Evolutionary conservation across 2,113 vertebrate species (phyloP).

Genomic region (Lophura nycthemera): DNA sequence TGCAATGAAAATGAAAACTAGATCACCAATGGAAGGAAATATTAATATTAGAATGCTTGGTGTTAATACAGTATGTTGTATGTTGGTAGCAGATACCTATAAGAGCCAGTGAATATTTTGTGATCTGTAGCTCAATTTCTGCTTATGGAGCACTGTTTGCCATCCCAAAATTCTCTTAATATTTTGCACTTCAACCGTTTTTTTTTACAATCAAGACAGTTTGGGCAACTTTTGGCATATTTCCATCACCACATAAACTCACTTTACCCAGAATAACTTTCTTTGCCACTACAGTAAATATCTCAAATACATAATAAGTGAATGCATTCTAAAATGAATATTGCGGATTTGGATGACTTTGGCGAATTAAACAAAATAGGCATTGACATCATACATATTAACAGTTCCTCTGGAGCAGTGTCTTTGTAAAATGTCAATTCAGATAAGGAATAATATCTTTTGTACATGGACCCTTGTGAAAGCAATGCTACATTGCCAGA

Average conservation of each 20-base stretch:
- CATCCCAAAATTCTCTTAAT: background rate
- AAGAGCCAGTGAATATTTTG: background rate
- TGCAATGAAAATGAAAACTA: background rate
- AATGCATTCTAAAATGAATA: background rate
- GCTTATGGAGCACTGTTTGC: background rate
- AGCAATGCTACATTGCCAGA: background rate
- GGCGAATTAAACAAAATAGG: background rate
- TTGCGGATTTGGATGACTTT: background rate
- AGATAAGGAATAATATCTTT: background rate
- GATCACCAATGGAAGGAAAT: rapidly evolving
- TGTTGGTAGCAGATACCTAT: rapidly evolving
- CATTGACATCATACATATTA: background rate
- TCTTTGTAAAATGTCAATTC: background rate
- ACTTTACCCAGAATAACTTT: background rate
- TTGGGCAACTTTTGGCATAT: background rate
- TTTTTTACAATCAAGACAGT: background rate
- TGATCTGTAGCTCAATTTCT: background rate
- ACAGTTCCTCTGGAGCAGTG: background rate
- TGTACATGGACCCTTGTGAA: background rate
- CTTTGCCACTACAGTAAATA: background rate
- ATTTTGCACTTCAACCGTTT: background rate
- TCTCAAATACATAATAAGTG: background rate
- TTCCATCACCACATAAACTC: background rate
- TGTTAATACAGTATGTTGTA: background rate
- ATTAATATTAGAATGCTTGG: background rate